Percentiles rank a stretch among this genome's conserved stretches.
phyloP scores from a whole-genome alignment of 2,888 invertebrate genomes.

The Nemapogon koenigi region DNA sequence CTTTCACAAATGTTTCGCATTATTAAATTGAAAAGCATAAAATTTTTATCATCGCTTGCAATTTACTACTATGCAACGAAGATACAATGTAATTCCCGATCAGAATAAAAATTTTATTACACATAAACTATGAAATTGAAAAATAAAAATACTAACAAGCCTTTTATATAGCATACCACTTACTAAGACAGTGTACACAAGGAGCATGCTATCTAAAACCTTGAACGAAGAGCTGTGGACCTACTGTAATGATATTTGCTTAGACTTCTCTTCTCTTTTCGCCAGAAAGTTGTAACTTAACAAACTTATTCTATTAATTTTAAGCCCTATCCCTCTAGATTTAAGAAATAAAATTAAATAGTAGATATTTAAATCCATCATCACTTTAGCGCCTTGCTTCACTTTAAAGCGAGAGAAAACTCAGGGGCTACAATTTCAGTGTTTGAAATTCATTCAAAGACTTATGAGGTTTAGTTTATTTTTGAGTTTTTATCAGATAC shows the following conservation, averaged over 20 bases:
- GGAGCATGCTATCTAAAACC: conserved; percentile 38
- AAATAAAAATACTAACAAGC: too few relatives aligned
- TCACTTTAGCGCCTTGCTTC: conserved; percentile 11
- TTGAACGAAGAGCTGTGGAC: conserved; percentile 36
- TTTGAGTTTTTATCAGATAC: background rate
- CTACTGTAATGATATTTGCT: conserved; percentile 51
- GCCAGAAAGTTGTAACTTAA: background rate
- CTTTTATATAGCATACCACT: conserved; percentile 7
- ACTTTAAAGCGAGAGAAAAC: conserved; percentile 31
- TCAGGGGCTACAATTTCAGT: conserved; percentile 33
- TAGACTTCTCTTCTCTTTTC: conserved; percentile 19
- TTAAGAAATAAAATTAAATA: conserved; percentile 16
- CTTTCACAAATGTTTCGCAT: too few relatives aligned
- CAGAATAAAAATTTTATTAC: too few relatives aligned
- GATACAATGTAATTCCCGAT: too few relatives aligned
- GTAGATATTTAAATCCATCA: conserved; percentile 1
- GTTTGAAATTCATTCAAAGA: conserved; percentile 46
- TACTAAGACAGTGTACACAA: conserved; percentile 4
- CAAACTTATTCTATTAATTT: conserved; percentile 2
- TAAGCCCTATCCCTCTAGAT: background rate
- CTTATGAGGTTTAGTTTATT: conserved; percentile 29
- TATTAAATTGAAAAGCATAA: too few relatives aligned
- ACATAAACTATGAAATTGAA: too few relatives aligned
- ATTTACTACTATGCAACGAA: too few relatives aligned
- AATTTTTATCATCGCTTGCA: too few relatives aligned